Evolutionary conservation across 2,113 vertebrate species (phyloP), one percentile per base, ranked within the genome.

Genomic region (Chaetura pelagica): DNA sequence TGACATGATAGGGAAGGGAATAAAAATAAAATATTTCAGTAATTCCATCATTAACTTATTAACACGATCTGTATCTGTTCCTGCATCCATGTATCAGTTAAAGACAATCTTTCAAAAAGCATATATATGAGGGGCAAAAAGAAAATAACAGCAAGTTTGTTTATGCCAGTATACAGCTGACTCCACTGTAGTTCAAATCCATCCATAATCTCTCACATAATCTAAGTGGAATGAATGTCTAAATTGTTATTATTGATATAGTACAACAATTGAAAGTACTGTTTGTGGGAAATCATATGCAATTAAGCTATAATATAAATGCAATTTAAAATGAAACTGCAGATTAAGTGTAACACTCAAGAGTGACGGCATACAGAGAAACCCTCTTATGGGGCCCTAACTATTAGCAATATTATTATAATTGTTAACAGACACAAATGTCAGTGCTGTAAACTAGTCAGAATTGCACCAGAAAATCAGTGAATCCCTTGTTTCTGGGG

Each of bases 251-350:
- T 95, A 91, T 52, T 82, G 81, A 80, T 96, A 54, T 10, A 66
- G 55, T 62, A 32, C 67, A 93, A 86, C 55, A 93, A 93, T 66
- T 88, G 59, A 87, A 91, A 92, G 79, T 57, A 49, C 14, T 85
- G 67, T 96, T 96, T 89, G 77, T 92, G 63, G 72, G 68, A 94
- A 95, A 94, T 80, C 2, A 3, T 80, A 87, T 75, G 80, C 77
- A 97, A 96, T 96, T 96, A 96, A 87, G 48, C 82, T 93, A 73
- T 88, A 87, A 94, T 94, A 84, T 92, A 94, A 90, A 94, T 91
- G 84, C 90, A 94, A 89, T 95, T 96, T 92, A 80, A 96, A 95
- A 90, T 71, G 64, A 88, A 88, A 81, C 87, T 90, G 93, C 54
- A 90, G 90, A 92, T 94, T 94, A 96, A 94, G 68, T 81, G 86